Evolutionary conservation across 2,888 invertebrate species (phyloP).

Genomic region (Gonocerus acuteangulatus): DNA sequence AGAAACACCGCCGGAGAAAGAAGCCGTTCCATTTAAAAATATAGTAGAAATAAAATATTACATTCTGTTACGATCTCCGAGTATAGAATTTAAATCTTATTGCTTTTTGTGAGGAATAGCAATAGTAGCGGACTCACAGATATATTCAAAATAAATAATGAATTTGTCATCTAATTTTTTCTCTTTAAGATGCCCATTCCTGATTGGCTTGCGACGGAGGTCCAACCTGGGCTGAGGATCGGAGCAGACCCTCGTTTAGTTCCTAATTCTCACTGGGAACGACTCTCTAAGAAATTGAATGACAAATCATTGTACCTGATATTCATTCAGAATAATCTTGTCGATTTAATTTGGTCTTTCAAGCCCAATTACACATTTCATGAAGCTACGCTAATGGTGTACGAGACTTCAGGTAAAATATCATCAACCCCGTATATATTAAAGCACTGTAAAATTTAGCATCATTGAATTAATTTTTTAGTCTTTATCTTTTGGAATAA

Average conservation of each 20-base stretch:
- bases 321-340: constrained; percentile 57
- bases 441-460: neutral
- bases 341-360: constrained; percentile 70
- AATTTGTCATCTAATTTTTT: constrained; percentile 1
- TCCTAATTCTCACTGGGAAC: constrained; percentile 59
- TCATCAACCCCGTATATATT: no score
- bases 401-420: constrained; percentile 51
- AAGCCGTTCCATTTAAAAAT: no score
- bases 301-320: constrained; percentile 47
- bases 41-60: no score
- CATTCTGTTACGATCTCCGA: no score
- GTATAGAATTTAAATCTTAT: no score
- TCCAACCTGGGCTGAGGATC: constrained; percentile 50
- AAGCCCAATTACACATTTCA: constrained; percentile 52
- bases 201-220: constrained; percentile 56
- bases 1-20: no score
- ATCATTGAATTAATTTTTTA: no score
- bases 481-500: no score
- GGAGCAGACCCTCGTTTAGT: constrained; percentile 69
- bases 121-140: no score
- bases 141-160: no score
- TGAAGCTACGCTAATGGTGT: constrained; percentile 53
- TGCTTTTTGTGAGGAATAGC: no score
- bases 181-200: constrained; percentile 27
- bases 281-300: constrained; percentile 32